Conservation (phyloP, 2,113 vertebrate genomes). For the Megaceryle maxima region DNA sequence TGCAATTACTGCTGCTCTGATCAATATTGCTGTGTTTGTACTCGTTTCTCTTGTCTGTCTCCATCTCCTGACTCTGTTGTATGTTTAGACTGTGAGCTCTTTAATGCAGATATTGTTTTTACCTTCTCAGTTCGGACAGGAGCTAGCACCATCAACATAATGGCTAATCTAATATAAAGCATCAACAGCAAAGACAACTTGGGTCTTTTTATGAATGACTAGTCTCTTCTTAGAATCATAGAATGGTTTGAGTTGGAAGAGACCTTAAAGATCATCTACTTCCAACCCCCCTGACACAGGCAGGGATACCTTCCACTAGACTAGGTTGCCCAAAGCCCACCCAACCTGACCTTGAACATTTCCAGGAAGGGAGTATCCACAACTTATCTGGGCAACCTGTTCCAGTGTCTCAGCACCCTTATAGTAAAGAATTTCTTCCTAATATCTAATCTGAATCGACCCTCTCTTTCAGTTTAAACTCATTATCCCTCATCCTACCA, state of each 20-base stretch:
- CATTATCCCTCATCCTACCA: not conserved
- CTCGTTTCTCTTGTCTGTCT: not conserved
- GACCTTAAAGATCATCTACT: too few species aligned
- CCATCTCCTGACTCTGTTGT: not conserved
- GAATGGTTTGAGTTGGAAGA: too few species aligned
- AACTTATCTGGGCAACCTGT: not conserved
- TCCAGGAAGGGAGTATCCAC: not conserved
- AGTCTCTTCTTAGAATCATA: not conserved
- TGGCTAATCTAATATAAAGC: not conserved
- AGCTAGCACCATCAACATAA: not conserved
- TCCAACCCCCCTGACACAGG: too few species aligned
- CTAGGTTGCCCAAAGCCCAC: not conserved
- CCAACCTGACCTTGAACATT: not conserved
- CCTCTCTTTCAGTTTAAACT: too few species aligned
- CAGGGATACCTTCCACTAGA: too few species aligned
- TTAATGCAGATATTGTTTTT: not conserved
- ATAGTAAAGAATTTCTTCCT: too few species aligned
- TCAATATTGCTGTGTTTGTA: accelerated
- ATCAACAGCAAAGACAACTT: not conserved
- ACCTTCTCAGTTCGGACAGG: not conserved
- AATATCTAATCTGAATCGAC: too few species aligned
- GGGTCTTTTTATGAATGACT: not conserved
- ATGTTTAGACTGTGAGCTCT: not conserved
- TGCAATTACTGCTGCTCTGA: not conserved
- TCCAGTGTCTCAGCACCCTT: not conserved